Conservation (phyloP, 2,113 vertebrate genomes). For the Chaenocephalus aceratus region DNA sequence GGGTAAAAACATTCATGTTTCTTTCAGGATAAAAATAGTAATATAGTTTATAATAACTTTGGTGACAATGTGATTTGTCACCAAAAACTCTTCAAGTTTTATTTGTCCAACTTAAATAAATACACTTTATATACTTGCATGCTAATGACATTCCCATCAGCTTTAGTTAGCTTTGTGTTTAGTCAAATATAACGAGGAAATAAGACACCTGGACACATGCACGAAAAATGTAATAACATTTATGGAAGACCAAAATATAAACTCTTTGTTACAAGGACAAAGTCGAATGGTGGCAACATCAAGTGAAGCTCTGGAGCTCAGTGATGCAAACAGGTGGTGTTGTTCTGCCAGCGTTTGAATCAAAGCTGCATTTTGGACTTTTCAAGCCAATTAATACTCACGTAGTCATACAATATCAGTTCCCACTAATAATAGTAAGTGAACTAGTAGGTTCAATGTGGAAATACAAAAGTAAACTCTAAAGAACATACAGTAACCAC, state of each 20-base stretch:
- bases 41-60: too few species aligned
- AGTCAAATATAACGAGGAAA: not conserved
- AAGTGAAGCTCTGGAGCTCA: not conserved
- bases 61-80: too few species aligned
- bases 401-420: not conserved
- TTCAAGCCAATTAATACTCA: constrained; percentile 23
- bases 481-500: constrained; percentile 65
- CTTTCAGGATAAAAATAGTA: too few species aligned
- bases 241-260: constrained; percentile 74
- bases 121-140: too few species aligned
- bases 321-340: not conserved
- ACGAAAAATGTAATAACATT: constrained; percentile 29
- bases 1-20: too few species aligned
- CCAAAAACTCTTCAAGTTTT: too few species aligned
- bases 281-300: constrained; percentile 38
- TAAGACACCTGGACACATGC: constrained; percentile 22
- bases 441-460: constrained; percentile 31
- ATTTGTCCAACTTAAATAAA: too few species aligned
- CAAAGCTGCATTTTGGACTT: not conserved
- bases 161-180: too few species aligned
- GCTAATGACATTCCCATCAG: not conserved
- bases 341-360: constrained; percentile 29
- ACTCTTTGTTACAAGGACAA: constrained; percentile 53
- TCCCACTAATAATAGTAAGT: constrained; percentile 20
- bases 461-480: constrained; percentile 64